phyloP scores from a whole-genome alignment of 2,888 invertebrate genomes.

The Noctua pronuba region DNA sequence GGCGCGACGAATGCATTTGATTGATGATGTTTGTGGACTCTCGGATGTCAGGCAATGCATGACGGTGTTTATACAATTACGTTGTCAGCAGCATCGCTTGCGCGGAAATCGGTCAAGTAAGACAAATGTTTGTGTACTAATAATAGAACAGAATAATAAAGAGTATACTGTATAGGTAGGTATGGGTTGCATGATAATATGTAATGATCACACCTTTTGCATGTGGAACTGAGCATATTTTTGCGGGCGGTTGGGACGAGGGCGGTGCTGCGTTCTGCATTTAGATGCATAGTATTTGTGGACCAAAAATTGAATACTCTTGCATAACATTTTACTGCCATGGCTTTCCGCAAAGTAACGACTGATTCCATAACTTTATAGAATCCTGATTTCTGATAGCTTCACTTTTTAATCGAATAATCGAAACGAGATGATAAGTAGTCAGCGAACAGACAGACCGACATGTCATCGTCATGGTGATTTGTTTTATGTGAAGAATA shows the following conservation, averaged over 20 bases:
- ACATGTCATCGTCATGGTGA: not conserved
- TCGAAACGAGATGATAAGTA: not conserved
- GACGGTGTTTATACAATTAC: constrained; percentile 17
- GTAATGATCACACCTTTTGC: not conserved
- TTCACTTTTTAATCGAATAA: not conserved
- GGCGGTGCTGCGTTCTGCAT: not conserved
- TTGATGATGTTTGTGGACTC: constrained; percentile 57
- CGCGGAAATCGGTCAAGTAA: not conserved
- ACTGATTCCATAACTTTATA: not conserved
- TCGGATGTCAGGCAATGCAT: constrained; percentile 42
- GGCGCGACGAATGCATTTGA: constrained; percentile 53
- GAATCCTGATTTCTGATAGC: not conserved
- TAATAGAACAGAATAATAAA: not conserved
- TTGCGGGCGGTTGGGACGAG: not conserved
- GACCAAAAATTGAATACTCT: not conserved
- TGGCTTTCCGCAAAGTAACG: not conserved
- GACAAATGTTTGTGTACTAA: constrained; percentile 10
- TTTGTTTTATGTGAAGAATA: constrained; percentile 6
- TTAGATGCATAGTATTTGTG: not conserved
- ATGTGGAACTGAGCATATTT: not conserved
- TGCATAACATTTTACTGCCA: not conserved
- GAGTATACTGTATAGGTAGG: not conserved
- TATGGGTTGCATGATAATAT: not conserved
- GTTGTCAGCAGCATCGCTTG: constrained; percentile 1
- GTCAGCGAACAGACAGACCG: not conserved